Evolutionary conservation across 2,797 vertebrate genomes (phyloP), one percentile per base, ranked within the genome.

Genomic region (Eulemur albifrons): DNA sequence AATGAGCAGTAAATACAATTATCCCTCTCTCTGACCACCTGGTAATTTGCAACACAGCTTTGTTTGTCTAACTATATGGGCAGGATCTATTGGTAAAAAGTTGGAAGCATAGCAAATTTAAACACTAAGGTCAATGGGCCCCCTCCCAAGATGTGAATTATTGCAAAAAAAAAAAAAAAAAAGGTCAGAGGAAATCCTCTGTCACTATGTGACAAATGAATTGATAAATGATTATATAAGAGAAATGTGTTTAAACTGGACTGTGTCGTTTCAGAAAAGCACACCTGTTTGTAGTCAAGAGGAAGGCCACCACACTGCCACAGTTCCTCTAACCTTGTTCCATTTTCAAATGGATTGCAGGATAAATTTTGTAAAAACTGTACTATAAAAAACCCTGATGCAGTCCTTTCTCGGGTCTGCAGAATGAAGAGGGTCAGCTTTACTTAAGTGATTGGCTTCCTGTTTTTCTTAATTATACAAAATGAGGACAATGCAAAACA

Each of bases 401-500:
- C 54, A 54, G 92, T 61, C 89, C 95, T 97, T 97, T 81, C 76
- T 97, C 15, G 72, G 72, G 93, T 96, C 80, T 97, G 77, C 86
- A 94, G 96, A 96, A 98, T 94, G 97, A 86, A 97, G 91, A 97
- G 96, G 97, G 97, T 98, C 97, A 97, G 97, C 97, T 97, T 96
- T 97, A 70, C 72, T 95, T 94, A 98, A 98, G 96, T 98, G 97
- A 97, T 98, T 98, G 98, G 92, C 98, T 98, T 98, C 98, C 98
- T 98, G 97, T 98, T 98, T 98, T 97, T 98, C 98, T 98, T 98
- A 98, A 98, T 98, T 98, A 98, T 97, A 97, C 97, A 98, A 98
- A 98, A 98, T 98, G 98, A 98, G 98, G 98, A 98, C 98, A 98
- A 98, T 98, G 97, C 93, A 98, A 98, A 98, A 98, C 92, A 96